These are phyloP conservation scores for Hemiprocne comata DNA, from an alignment of 2,113 vertebrate genomes.

Conservation along the genomic window DNA sequence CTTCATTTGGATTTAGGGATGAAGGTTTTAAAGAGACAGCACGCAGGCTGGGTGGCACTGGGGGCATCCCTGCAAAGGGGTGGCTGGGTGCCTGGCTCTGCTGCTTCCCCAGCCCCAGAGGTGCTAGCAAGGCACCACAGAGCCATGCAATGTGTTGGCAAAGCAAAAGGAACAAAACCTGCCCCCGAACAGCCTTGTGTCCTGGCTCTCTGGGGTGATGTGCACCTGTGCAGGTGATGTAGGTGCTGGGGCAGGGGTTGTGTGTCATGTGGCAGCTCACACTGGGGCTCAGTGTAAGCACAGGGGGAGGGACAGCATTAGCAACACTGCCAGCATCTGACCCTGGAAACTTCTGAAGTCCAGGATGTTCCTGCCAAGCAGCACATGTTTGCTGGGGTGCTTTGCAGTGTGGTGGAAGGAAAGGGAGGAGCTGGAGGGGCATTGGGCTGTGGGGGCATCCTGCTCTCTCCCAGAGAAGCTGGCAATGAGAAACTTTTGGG, in stretches of 20 bases:
- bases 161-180: not conserved
- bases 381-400: not conserved
- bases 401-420: not conserved
- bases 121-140: not conserved
- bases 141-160: not conserved
- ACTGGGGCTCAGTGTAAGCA: not conserved
- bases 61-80: accelerated
- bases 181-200: not conserved
- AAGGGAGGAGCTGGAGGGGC: not conserved
- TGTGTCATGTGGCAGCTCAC: accelerated
- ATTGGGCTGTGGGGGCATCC: accelerated
- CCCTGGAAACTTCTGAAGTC: not conserved
- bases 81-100: not conserved
- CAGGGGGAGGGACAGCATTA: accelerated
- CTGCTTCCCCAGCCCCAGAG: not conserved
- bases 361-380: not conserved
- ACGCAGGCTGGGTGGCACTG: not conserved
- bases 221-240: not conserved
- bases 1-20: constrained; percentile 42
- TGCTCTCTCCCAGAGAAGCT: not conserved
- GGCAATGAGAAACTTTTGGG: not conserved
- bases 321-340: not conserved
- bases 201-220: not conserved
- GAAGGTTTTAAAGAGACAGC: constrained; percentile 47
- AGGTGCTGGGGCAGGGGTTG: not conserved